Base-by-base conservation (phyloP, 1,140 invertebrate species). In the Drosophila malerkotliana region DNA sequence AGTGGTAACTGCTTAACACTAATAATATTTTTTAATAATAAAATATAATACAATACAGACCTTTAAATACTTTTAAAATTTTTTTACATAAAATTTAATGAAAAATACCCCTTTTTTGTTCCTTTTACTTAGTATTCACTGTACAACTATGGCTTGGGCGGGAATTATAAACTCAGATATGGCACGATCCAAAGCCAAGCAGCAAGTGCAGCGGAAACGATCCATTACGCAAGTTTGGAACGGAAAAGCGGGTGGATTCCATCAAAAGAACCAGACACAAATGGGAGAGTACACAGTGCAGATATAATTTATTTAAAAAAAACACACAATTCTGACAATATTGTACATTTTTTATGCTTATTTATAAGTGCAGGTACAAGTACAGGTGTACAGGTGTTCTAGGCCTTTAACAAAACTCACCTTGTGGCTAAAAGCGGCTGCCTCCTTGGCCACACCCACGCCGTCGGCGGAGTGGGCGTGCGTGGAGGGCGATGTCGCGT, bases 401-500 rank as follows among this genome's bases (percentile, higher is more conserved):
- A n/a, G 10, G 10, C 34, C 34, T 12, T 37, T 18, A 18, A 5
- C 4, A 14, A 41, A 14, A 72, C 88, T 80, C 63, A 91, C 89
- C 89, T 91, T 88, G 14, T 85, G 71, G 73, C 64, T 82, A 26
- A 77, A 82, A 48, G 74, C 90, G n/a, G 88, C 90, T 32, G 81
- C 84, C 48, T 81, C 85, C 51, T 67, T 79, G 69, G 90, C 90
- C 45, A 91, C 90, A 51, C 90, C 90, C 64, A 91, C 90, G 34
- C 90, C 90, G 45, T 91, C 90, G 14, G 87, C 87, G 8, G 85
- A 90, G 37, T 63, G 82, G 60, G 84, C 84, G 62, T 90, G 90
- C 34, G 90, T 82, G 9, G 79, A 90, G 21, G 89, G 69, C 2
- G 90, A 91, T 48, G 90, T 91, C 14, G 90, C 90, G 51, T 91